These are phyloP conservation scores for Cerceris rybyensis DNA, from an alignment of 2,888 invertebrate genomes.

Conservation along the genomic window DNA sequence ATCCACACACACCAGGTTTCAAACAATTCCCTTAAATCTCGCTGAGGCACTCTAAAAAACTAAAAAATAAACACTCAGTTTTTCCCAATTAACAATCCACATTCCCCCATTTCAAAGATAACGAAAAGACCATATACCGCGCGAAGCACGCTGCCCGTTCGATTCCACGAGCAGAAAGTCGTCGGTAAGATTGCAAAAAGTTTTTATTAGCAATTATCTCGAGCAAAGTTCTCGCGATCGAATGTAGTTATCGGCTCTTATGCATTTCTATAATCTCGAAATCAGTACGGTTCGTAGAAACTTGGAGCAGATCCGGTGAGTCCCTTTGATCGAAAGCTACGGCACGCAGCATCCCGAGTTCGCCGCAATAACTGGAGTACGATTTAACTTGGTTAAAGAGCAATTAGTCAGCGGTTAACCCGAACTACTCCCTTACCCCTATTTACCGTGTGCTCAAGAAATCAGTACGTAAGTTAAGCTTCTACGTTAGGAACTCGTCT, in stretches of 20 bases:
- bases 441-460: slow-evolving; percentile 68
- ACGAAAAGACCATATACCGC: too few relatives aligned
- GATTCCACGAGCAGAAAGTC: neutral
- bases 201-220: slow-evolving; percentile 18
- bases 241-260: slow-evolving; percentile 31
- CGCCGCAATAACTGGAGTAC: slow-evolving; percentile 66
- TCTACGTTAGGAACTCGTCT: slow-evolving; percentile 53
- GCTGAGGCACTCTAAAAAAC: too few relatives aligned
- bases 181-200: neutral
- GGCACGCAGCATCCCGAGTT: slow-evolving; percentile 62
- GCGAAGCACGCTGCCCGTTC: too few relatives aligned
- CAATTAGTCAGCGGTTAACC: slow-evolving; percentile 75
- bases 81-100: too few relatives aligned
- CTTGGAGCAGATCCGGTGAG: slow-evolving; percentile 53
- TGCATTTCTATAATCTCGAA: slow-evolving; percentile 48
- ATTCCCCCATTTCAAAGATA: too few relatives aligned
- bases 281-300: slow-evolving; percentile 58
- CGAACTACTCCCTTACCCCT: slow-evolving; percentile 60
- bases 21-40: too few relatives aligned
- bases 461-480: slow-evolving; percentile 64
- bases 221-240: slow-evolving; percentile 11
- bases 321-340: slow-evolving; percentile 66
- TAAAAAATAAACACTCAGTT: too few relatives aligned
- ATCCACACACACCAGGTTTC: too few relatives aligned
- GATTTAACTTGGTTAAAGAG: slow-evolving; percentile 74